Evolutionary conservation across 1,140 invertebrate genomes (phyloP), one percentile per base, ranked within the genome.

Genomic region (Pseudomyrmex flavicornis): DNA sequence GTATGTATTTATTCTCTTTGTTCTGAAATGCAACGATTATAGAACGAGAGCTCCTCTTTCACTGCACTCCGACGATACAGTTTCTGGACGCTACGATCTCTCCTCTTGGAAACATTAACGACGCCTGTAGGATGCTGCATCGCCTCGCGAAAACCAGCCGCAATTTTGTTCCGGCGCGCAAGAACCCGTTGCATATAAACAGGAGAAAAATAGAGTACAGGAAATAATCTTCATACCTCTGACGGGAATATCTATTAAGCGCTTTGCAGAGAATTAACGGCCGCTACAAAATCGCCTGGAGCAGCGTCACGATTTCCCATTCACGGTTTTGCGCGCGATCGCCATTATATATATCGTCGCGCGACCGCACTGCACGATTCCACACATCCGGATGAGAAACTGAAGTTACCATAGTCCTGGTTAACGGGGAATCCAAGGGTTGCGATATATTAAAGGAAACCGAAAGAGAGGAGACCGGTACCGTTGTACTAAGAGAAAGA

Each of bases 1-100:
- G 90, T 90, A 91, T 85, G 87, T 35, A 35, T 35, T 35, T 35
- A 35, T 89, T 85, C 88, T 90, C 90, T 88, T 90, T 88, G 77
- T 54, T 85, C 86, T 85, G 85, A 91, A 91, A 88, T 85, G 88
- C 84, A 72, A 75, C 89, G 86, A 91, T 91, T 91, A 90, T 73
- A 72, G 56, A 89, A 86, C 89, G 87, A 84, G 86, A 76, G 75
- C 85, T 88, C 87, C 84, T 88, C 87, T 26, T 72, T 72, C 74
- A 26, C 50, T 56, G 80, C 65, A 82, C 84, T 50, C 35, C 35
- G 56, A 76, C 75, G 59, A 65, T 35, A 35, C 63, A 68, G 76
- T 76, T 46, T 62, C 75, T 62, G 82, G 56, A 74, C 70, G 26
- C 26, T 52, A 54, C 46, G 75, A 69, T 70, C 65, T 70, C 61